Evolutionary conservation across 2,797 vertebrate species (phyloP), one percentile per base, ranked within the genome.

Genomic region (Sebastes minor): DNA sequence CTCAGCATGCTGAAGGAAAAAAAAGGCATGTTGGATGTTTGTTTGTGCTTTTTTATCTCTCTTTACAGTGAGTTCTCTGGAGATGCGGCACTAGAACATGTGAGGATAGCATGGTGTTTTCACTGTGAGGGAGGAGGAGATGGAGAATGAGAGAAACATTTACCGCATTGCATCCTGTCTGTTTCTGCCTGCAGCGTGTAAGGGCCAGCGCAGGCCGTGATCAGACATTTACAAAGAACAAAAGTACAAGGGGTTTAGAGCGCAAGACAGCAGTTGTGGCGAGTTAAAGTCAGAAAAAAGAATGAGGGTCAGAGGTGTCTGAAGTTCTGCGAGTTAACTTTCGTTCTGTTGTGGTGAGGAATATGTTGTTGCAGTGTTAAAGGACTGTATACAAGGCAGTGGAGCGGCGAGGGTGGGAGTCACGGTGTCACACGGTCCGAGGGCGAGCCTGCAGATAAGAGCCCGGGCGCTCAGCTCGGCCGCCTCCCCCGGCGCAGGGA

Each of bases 11-110:
- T 88, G 87, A 91, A 90, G 81, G 84, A 86, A 84, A 70, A 78
- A 83, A 84, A 88, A 80, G 61, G 70, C 84, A 86, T 74, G 86
- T 82, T 89, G 89, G 85, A 94, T 92, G 88, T 94, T 93, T 93
- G 92, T 92, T 92, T 90, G 80, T 85, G 78, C 67, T 85, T 89
- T 71, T 92, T 92, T 81, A 88, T 90, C 80, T 89, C 61, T 80
- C 78, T 89, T 89, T 89, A 84, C 89, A 86, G 83, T 65, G 70
- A 49, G 72, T 76, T 84, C 93, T 92, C 92, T 82, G 62, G 91
- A 93, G 93, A 92, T 77, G 67, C n/a, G 2, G 67, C 57, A 23
- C 74, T 66, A 59, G 62, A 88, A 83, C 83, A 86, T 92, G 86
- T 76, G 82, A 89, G 74, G 76, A 78, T 70, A 35, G 32, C 52